Evolutionary conservation across 2,797 vertebrate species (phyloP), one percentile per base, ranked within the genome.

Genomic region (Sebastes diaconus): DNA sequence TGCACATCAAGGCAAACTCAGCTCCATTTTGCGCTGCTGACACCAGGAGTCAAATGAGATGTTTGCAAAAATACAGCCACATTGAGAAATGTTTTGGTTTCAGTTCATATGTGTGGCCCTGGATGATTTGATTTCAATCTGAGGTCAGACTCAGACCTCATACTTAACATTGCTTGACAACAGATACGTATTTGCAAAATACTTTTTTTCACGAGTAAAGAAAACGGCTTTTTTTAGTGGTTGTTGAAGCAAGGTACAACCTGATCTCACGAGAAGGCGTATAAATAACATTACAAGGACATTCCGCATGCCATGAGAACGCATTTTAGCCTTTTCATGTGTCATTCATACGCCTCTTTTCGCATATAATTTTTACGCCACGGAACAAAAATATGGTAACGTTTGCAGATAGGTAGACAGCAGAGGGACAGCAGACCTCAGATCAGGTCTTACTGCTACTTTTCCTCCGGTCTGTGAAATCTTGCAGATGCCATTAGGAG

Each of bases 111-210:
- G 59, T 5, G 68, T 4, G 25, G 36, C 52, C 29, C 61, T 60
- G 50, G 36, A 79, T 66, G 78, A 86, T 79, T 74, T 90, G 83
- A 89, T 90, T 90, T 92, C 66, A 90, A 87, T 90, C 86, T 91
- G 80, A 68, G 64, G 84, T 60, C 81, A 83, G 80, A 90, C 80
- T 91, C 68, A 69, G 39, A 69, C 52, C 34, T 68, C 8, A 6
- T 5, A 20, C 36, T 34, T 20, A n/a, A 68, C 16, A 46, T 27
- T 32, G 11, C 8, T 6, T 57, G 11, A 59, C 11, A 68, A 14
- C 18, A 58, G 20, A 69, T 32, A 25, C 0, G 0, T 16, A 30
- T 50, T 72, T 27, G 12, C 16, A 39, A 36, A 46, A 36, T 13
- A 13, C 8, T n/a, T 16, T 16, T 32, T 60, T 27, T 11, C 9